Conservation (phyloP, 30 jellyfish, hydroid and myxozoan genomes). For the Aurelia sp. region DNA sequence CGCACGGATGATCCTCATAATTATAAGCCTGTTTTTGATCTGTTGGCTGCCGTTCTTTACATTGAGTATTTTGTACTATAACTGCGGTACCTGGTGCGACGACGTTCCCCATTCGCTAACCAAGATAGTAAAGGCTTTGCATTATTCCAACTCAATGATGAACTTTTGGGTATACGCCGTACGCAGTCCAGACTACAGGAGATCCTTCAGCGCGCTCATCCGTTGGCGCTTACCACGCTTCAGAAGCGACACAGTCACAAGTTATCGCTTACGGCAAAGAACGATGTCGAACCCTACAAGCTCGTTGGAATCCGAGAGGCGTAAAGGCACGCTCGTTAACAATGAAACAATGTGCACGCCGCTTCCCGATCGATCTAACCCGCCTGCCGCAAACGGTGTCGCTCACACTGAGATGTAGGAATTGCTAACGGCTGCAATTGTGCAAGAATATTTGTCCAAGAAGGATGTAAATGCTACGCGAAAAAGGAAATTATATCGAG, state of each 20-base stretch:
- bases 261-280: constrained; percentile 39
- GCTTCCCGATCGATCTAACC: constrained; percentile 32
- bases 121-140: constrained; percentile 59
- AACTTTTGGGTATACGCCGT: constrained; percentile 91
- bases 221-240: constrained; percentile 60
- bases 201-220: constrained; percentile 79
- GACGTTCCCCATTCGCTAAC: constrained; percentile 21
- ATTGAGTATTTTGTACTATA: constrained; percentile 51
- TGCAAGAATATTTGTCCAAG: too few relatives aligned
- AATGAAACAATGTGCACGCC: constrained; percentile 52
- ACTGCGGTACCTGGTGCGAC: constrained; percentile 62
- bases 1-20: constrained; percentile 87
- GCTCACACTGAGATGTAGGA: too few relatives aligned
- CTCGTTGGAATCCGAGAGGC: background rate
- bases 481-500: too few relatives aligned
- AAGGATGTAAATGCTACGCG: too few relatives aligned
- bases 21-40: constrained; percentile 79
- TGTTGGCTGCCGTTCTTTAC: constrained; percentile 95
- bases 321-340: constrained; percentile 39
- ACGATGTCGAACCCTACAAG: constrained; percentile 47
- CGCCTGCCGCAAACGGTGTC: too few relatives aligned
- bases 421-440: too few relatives aligned
- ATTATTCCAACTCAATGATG: constrained; percentile 89
- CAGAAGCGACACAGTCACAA: constrained; percentile 62
- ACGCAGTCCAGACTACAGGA: constrained; percentile 90